Evolutionary conservation across 2,797 vertebrate genomes (phyloP).

Genomic region (Hydrocynus forskahlii): DNA sequence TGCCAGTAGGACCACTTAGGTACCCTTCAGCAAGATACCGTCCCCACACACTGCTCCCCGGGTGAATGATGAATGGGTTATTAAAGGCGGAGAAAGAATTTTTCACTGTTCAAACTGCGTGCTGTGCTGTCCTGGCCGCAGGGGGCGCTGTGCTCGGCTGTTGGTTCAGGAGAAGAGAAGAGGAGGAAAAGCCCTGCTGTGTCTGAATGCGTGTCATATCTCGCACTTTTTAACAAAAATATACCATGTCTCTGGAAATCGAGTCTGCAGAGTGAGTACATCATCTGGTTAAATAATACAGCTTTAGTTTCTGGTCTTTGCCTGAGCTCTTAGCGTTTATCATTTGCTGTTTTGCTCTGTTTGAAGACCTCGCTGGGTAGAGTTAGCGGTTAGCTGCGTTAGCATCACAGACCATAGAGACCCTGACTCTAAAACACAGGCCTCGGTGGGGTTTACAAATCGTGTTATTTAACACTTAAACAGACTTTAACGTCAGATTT

Average conservation of each 20-base stretch:
- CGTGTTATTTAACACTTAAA: background rate
- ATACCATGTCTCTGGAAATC: conserved; percentile 80
- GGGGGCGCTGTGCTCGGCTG: background rate
- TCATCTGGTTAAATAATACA: background rate
- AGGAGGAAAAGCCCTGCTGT: conserved; percentile 1
- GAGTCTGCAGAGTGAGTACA: conserved; percentile 81
- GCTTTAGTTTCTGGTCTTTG: fast-evolving
- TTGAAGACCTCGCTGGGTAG: background rate
- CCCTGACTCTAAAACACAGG: too few species aligned
- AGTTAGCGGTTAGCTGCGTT: background rate
- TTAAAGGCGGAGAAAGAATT: too few species aligned
- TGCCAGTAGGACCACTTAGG: too few species aligned
- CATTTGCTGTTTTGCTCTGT: background rate
- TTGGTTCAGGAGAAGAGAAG: background rate
- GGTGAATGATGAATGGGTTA: too few species aligned
- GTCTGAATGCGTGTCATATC: conserved; percentile 17
- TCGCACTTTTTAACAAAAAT: conserved; percentile 27
- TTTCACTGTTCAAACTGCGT: too few species aligned
- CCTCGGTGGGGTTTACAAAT: background rate
- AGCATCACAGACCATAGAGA: background rate
- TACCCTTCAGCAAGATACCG: too few species aligned
- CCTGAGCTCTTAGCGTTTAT: background rate
- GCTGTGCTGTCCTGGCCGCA: background rate
- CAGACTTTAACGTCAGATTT: background rate
- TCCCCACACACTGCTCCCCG: too few species aligned